These are phyloP conservation scores for Dicentrarchus labrax DNA, from an alignment of 2,113 vertebrate genomes.

Conservation along the genomic window DNA sequence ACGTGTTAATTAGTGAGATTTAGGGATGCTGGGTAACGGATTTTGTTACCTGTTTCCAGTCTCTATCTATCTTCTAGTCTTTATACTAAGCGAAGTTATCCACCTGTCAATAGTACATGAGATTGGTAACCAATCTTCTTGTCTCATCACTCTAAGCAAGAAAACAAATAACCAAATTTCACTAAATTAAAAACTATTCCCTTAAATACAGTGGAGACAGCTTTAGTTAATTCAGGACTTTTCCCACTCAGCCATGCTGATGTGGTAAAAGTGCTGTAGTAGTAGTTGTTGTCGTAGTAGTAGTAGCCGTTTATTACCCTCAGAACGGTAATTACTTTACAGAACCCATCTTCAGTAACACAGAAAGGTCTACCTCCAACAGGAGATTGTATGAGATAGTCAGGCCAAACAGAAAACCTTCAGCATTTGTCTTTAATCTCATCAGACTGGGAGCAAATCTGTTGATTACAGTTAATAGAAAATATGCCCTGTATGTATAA, in stretches of 20 bases:
- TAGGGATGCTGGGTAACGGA: too few species aligned
- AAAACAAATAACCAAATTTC: too few species aligned
- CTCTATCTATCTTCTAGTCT: too few species aligned
- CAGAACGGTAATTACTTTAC: too few species aligned
- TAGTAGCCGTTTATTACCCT: too few species aligned
- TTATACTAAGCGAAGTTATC: background rate
- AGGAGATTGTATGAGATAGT: background rate
- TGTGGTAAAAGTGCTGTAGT: background rate
- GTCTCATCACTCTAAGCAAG: too few species aligned
- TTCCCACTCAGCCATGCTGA: background rate
- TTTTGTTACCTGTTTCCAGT: background rate
- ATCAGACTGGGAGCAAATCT: background rate
- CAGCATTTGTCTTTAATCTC: slow-evolving; percentile 7
- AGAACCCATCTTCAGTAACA: too few species aligned
- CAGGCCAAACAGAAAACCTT: background rate
- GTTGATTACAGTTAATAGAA: background rate
- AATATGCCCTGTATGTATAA: background rate
- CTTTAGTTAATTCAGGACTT: background rate
- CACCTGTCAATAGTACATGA: background rate
- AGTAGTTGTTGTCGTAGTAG: too few species aligned
- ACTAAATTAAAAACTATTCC: background rate
- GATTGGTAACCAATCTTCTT: too few species aligned
- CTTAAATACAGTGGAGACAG: background rate
- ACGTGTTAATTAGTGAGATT: background rate
- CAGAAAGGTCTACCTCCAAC: background rate